Evolutionary conservation across 1,140 invertebrate species (phyloP).

Genomic region (Polyergus mexicanus): DNA sequence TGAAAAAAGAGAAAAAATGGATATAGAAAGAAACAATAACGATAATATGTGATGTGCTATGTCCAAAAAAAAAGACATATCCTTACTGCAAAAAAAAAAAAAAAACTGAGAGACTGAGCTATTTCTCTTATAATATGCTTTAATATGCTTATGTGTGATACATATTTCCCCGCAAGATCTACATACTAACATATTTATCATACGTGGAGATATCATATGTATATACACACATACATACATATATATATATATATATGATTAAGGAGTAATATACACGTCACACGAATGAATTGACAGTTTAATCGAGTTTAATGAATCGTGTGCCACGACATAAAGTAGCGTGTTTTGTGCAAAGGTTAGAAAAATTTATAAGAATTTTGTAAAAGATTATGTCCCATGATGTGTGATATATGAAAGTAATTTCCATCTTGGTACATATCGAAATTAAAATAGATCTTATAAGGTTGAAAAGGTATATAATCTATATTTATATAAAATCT

Average conservation of each 20-base stretch:
- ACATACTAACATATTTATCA: slow-evolving; percentile 32
- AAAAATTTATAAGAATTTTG: slow-evolving; percentile 9
- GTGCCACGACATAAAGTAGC: slow-evolving; percentile 39
- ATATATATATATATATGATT: slow-evolving; percentile 1
- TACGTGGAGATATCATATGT: not conserved
- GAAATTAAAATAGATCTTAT: slow-evolving; percentile 20
- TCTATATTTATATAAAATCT: not conserved
- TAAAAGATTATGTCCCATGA: slow-evolving; percentile 43
- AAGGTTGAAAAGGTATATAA: slow-evolving; percentile 67
- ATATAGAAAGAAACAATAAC: no score
- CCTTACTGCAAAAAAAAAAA: not conserved
- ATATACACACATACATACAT: not conserved
- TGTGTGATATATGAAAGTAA: slow-evolving; percentile 49
- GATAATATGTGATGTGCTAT: no score
- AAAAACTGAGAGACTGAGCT: not conserved
- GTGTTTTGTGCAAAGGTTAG: slow-evolving; percentile 11
- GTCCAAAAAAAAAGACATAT: not conserved
- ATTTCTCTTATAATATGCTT: not conserved
- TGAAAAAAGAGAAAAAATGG: no score
- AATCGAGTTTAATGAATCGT: slow-evolving; percentile 40
- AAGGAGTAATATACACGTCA: slow-evolving; percentile 49
- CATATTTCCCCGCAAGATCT: not conserved
- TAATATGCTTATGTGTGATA: not conserved
- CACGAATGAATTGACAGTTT: slow-evolving; percentile 64
- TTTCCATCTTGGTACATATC: slow-evolving; percentile 38